Conservation (phyloP, 2,797 vertebrate species). For the Myotis planiceps region DNA sequence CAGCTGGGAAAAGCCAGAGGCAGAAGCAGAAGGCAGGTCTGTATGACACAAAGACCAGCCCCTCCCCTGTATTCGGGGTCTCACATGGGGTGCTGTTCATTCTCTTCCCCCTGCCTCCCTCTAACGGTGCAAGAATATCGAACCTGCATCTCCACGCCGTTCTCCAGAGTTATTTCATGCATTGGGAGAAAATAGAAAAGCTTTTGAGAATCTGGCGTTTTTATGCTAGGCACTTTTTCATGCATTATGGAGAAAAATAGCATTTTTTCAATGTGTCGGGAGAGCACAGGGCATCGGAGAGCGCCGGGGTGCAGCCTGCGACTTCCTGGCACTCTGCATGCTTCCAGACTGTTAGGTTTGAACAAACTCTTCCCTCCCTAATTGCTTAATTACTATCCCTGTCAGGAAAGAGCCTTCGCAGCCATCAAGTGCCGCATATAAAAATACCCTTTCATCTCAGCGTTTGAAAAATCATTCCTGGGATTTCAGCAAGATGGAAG, state of each 20-base stretch:
- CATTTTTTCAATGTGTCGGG: conserved; percentile 20
- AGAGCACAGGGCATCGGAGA: conserved; percentile 35
- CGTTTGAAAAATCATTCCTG: conserved; percentile 33
- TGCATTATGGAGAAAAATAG: conserved; percentile 44
- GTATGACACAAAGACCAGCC: neutral
- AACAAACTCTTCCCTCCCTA: conserved; percentile 42
- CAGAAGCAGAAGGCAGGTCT: neutral
- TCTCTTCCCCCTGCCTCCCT: neutral
- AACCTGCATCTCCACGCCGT: neutral
- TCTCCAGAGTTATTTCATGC: conserved; percentile 5
- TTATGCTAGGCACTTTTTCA: neutral
- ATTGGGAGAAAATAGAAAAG: conserved; percentile 5
- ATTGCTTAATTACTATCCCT: conserved; percentile 67
- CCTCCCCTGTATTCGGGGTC: rapidly evolving
- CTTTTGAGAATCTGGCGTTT: conserved; percentile 48
- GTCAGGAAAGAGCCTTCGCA: conserved; percentile 48
- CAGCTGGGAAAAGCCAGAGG: neutral
- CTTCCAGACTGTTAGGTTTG: conserved; percentile 50
- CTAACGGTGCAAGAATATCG: neutral
- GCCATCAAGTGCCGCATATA: conserved; percentile 32
- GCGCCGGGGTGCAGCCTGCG: neutral
- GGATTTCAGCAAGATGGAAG: conserved; percentile 11
- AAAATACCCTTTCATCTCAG: conserved; percentile 59
- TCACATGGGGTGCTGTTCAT: rapidly evolving
- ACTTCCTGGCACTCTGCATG: conserved; percentile 54